Evolutionary conservation across 2,797 vertebrate genomes (phyloP), one percentile per base, ranked within the genome.

Genomic region (Fistularia tabacaria): DNA sequence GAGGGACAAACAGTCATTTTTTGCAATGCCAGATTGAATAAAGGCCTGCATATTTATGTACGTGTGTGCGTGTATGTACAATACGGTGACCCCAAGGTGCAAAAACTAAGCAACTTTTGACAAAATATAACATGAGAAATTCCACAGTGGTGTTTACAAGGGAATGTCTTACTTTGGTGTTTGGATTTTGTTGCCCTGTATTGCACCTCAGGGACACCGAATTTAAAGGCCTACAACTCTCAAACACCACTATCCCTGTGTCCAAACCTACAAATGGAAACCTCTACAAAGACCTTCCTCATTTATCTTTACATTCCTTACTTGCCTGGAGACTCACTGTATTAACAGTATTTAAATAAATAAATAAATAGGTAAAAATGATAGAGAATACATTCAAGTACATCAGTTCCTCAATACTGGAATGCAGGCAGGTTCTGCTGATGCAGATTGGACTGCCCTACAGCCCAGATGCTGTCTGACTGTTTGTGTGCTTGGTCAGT

Each of bases 301-400:
- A 49, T 46, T 46, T 54, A 14, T 54, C 57, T 65, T 73, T 69
- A 79, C 76, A 79, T 87, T 86, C 77, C 65, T 59, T 47, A 14
- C 61, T 69, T 66, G 38, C 57, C 66, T 57, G 52, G 52, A 52
- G 50, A 65, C 48, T 60, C 57, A 73, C 60, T 59, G 47, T 12
- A 61, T 48, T 62, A 65, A 68, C 53, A 15, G 25, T 25, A 25
- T 25, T 59, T 10, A 58, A 55, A 57, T 59, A 58, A 71, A 78
- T 63, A 41, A 53, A 72, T 65, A 48, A 68, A 77, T 81, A 46
- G 73, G 77, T 61, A 59, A 73, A 73, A 41, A 44, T 51, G 66
- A 67, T 57, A 63, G 37, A 66, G 65, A 74, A 82, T 86, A 89
- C 87, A 88, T 88, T 88, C 87, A 85, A 82, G 76, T 85, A 85